Conservation (phyloP, 2,113 vertebrate genomes). For the Charina bottae region DNA sequence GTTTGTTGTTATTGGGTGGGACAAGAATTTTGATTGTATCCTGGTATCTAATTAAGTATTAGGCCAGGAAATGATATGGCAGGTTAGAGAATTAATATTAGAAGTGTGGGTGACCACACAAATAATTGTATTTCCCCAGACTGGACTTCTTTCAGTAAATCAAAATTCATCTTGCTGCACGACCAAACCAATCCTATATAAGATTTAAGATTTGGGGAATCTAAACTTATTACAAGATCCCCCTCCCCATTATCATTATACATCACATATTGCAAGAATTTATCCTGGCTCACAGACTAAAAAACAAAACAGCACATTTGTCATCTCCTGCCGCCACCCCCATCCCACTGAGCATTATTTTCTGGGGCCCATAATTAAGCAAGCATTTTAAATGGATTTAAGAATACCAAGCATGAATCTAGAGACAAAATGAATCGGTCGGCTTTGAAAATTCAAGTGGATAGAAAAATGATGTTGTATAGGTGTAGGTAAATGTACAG, state of each 20-base stretch:
- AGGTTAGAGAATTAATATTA: background rate
- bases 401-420: background rate
- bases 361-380: background rate
- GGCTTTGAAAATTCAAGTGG: background rate
- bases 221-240: background rate
- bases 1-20: background rate
- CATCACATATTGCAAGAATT: background rate
- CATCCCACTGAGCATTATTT: background rate
- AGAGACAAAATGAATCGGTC: background rate
- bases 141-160: background rate
- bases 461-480: constrained; percentile 1
- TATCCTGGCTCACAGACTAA: background rate
- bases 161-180: background rate
- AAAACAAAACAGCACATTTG: background rate
- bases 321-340: background rate
- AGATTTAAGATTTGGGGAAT: background rate
- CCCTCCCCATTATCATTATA: background rate
- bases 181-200: background rate
- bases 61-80: background rate
- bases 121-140: background rate
- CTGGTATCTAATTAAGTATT: background rate
- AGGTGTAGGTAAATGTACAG: background rate
- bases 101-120: background rate
- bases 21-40: background rate
- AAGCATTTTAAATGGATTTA: background rate